Conservation (phyloP, 2,888 invertebrate species). For the Zootermopsis nevadensis region DNA sequence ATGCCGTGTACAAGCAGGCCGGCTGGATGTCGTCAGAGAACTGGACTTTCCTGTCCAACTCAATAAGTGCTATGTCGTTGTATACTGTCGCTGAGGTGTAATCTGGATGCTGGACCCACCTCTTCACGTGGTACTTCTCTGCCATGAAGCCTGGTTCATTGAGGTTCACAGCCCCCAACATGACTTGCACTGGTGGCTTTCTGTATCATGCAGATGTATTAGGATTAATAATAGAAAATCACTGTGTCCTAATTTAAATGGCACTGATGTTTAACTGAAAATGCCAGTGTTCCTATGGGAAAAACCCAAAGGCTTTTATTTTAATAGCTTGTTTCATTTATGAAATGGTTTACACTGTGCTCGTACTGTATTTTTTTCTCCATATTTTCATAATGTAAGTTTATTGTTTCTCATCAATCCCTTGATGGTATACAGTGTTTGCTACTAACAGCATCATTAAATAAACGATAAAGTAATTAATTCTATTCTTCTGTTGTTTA, state of each 20-base stretch:
- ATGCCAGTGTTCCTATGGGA: too few relatives aligned
- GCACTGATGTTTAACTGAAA: too few relatives aligned
- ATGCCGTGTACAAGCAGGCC: constrained; percentile 48
- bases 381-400: too few relatives aligned
- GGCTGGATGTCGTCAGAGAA: constrained; percentile 46
- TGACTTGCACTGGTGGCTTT: constrained; percentile 5
- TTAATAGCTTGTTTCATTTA: too few relatives aligned
- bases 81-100: constrained; percentile 53
- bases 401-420: too few relatives aligned
- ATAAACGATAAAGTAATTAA: too few relatives aligned
- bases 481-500: too few relatives aligned
- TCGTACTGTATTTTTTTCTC: too few relatives aligned
- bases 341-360: too few relatives aligned
- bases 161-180: constrained; percentile 28
- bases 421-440: too few relatives aligned
- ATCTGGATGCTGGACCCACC: constrained; percentile 53
- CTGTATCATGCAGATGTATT: background rate
- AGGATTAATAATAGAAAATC: background rate
- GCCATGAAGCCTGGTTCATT: constrained; percentile 18
- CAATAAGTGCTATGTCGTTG: constrained; percentile 55
- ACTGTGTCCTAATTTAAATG: background rate
- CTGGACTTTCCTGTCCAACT: constrained; percentile 48
- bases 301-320: too few relatives aligned
- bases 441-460: too few relatives aligned
- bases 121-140: constrained; percentile 44